Base-by-base conservation (phyloP, 1,140 invertebrate species). In the Pristionchus pacificus region DNA sequence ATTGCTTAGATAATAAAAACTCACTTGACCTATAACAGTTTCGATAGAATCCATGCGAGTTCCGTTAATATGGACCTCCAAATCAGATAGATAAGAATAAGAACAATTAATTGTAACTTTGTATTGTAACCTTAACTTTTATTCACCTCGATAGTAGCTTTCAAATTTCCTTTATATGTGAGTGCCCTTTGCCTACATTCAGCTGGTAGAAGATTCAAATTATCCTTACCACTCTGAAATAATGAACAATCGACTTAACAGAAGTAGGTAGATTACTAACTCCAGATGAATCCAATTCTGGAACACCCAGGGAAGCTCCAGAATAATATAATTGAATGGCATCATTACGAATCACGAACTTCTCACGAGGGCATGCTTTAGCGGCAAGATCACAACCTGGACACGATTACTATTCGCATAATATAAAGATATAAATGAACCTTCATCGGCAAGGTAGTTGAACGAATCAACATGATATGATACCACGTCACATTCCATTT, bases 401-500 rank as follows among this genome's bases (percentile, higher is more conserved):
- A 57, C 77, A 31, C 2, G n/a, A 61, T 27, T 0, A 25, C 29
- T 57, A 57, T 57, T 61, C 29, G 10, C 29, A 13, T 15, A 27
- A 27, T 61, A 27, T 61, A 13, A 6, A 30, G 6, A 25, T 24
- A 61, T 14, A 61, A 30, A 27, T 24, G 15, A 61, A 61, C 29
- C 60, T 27, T 27, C 25, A 27, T 61, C 75, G 3, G 70, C 71
- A 19, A 84, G 59, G 71, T 77, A 83, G 61, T 83, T 81, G 60
- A 77, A 83, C 1, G 81, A 84, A 13, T 80, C 74, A n/a, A 83
- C 77, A 55, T 83, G 81, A 73, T 83, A 81, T 25, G 77, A 76
- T 29, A 80, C 79, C 57, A 83, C 74, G 61, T 83, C 81, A 65
- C 81, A 83, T 58, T 83, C 81, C 81, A 83, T 83, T 24, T 68